These are phyloP conservation scores for Luperina testacea DNA, from an alignment of 2,888 invertebrate species.

Conservation along the genomic window DNA sequence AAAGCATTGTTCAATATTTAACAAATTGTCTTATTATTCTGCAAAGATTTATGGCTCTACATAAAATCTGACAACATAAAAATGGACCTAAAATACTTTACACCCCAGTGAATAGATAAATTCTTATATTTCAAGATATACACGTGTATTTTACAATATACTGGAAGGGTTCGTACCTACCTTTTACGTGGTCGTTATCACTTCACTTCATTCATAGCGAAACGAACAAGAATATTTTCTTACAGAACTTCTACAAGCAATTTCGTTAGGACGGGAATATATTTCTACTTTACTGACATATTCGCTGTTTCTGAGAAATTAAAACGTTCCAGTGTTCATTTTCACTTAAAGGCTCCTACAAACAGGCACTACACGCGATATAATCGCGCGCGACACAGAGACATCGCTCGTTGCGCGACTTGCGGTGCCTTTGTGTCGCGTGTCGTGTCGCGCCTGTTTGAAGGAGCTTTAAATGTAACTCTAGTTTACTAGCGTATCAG, in stretches of 20 bases:
- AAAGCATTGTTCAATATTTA: background rate
- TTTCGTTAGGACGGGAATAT: slow-evolving; percentile 7
- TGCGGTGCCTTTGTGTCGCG: no score
- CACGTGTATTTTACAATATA: slow-evolving; percentile 6
- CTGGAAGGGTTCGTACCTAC: slow-evolving; percentile 15
- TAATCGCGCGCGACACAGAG: no score
- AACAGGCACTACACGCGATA: no score
- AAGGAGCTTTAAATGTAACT: background rate
- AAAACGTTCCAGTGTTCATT: background rate
- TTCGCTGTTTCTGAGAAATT: slow-evolving; percentile 3
- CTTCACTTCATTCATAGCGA: slow-evolving; percentile 14
- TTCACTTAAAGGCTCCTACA: background rate
- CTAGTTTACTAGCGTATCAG: background rate
- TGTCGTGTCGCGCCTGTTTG: no score
- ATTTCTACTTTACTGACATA: slow-evolving; percentile 5
- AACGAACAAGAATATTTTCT: slow-evolving; percentile 22
- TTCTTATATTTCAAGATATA: slow-evolving; percentile 13
- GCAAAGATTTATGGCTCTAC: background rate
- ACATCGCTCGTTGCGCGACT: no score
- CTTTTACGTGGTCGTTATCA: slow-evolving; percentile 30
- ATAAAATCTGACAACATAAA: slow-evolving; percentile 21
- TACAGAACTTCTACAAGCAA: slow-evolving; percentile 3
- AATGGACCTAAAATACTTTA: slow-evolving; percentile 1
- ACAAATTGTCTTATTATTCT: background rate
- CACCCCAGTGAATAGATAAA: slow-evolving; percentile 22